Percentiles rank a stretch among this genome's conserved stretches.
Conservation (phyloP, 2,113 vertebrate species). For the Odobenus rosmarus region DNA sequence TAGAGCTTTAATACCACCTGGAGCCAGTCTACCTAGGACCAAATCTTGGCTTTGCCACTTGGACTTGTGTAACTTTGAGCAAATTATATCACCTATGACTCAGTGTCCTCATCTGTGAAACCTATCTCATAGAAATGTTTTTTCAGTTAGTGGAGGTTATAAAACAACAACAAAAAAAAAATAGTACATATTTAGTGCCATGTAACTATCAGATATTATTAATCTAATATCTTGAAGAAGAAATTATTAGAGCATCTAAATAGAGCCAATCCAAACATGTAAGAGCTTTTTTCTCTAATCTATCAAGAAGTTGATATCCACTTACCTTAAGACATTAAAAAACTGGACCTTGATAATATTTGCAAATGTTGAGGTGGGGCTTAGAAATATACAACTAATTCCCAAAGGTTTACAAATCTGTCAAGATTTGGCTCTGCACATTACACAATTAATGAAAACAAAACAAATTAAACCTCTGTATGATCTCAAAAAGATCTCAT, state of each 20-base stretch:
- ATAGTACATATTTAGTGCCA: neutral
- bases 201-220: neutral
- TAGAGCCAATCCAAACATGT: neutral
- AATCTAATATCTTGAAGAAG: neutral
- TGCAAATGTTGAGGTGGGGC: neutral
- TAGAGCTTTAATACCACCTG: neutral
- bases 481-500: neutral
- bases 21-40: fast-evolving
- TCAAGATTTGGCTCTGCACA: neutral
- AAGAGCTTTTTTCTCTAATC: neutral
- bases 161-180: neutral
- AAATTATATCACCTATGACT: neutral
- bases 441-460: neutral
- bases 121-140: neutral
- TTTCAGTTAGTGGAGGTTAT: neutral
- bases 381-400: conserved; percentile 49
- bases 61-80: neutral
- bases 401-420: conserved; percentile 15
- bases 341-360: neutral
- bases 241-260: neutral
- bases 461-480: neutral
- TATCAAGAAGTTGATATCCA: neutral
- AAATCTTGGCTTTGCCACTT: neutral
- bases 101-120: neutral
- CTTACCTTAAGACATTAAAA: neutral